A percentile compares a stretch with the other conserved stretches of the same genome.
These are phyloP conservation scores for Phortica magna DNA, from an alignment of 2,888 invertebrate species.

Conservation along the genomic window DNA sequence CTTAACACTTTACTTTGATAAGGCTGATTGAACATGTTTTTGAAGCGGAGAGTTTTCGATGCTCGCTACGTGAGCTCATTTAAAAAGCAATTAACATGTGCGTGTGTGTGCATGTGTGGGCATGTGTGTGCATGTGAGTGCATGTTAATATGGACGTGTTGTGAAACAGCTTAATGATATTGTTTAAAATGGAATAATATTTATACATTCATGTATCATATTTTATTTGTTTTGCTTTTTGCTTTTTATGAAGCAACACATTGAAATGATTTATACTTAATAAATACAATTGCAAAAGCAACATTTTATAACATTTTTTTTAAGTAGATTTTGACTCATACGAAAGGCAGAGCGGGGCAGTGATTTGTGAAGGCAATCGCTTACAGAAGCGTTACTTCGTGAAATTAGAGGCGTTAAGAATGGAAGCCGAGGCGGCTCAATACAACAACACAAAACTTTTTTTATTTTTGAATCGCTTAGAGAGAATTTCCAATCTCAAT, in stretches of 20 bases:
- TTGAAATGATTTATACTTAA: too few relatives aligned
- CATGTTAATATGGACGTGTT: not conserved
- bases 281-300: too few relatives aligned
- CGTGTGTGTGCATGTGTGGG: not conserved
- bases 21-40: not conserved
- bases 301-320: too few relatives aligned
- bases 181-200: conserved; percentile 16
- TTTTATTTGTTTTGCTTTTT: not conserved
- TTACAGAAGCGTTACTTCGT: too few relatives aligned
- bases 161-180: not conserved
- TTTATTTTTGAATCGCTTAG: conserved; percentile 33
- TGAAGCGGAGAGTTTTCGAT: not conserved
- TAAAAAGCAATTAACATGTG: conserved; percentile 24
- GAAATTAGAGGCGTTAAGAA: too few relatives aligned
- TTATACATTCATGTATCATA: not conserved
- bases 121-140: not conserved
- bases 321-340: too few relatives aligned
- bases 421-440: too few relatives aligned
- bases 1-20: conserved; percentile 28
- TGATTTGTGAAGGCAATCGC: too few relatives aligned
- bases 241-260: too few relatives aligned
- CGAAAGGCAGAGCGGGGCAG: too few relatives aligned
- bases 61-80: conserved; percentile 24
- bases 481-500: not conserved
- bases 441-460: too few relatives aligned